Evolutionary conservation across 2,888 invertebrate species (phyloP).

Genomic region (Antitype chi): DNA sequence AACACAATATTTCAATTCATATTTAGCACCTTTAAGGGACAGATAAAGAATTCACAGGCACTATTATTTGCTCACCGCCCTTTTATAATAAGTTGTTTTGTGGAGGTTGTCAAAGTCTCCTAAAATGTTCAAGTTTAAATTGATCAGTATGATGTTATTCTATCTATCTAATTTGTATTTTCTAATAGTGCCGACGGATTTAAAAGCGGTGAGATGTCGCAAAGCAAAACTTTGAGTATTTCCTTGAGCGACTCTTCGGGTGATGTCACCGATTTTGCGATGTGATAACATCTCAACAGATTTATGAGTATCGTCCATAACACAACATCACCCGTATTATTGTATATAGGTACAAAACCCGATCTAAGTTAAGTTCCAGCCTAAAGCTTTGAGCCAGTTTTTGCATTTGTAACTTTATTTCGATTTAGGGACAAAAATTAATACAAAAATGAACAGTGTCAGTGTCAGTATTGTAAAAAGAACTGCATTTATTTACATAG

Average conservation of each 20-base stretch:
- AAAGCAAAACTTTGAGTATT: background rate
- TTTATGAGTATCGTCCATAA: background rate
- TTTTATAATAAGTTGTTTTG: background rate
- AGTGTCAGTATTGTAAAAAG: too few species aligned
- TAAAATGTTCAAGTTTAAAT: background rate
- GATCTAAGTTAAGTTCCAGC: too few species aligned
- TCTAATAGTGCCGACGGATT: too few species aligned
- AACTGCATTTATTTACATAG: too few species aligned
- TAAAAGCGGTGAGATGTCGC: background rate
- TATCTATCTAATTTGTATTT: background rate
- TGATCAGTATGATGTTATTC: background rate
- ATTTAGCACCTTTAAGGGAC: too few species aligned
- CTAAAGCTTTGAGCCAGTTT: too few species aligned
- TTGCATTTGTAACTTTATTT: too few species aligned
- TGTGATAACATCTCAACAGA: background rate
- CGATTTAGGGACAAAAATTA: too few species aligned
- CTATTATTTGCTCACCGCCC: background rate
- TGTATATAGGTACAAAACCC: too few species aligned
- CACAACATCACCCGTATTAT: background rate
- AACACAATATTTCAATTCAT: too few species aligned
- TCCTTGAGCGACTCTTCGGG: background rate
- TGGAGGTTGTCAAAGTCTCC: background rate
- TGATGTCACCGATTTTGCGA: background rate
- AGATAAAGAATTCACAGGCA: background rate
- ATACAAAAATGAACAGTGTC: too few species aligned